Evolutionary conservation across 2,113 vertebrate genomes (phyloP).

Genomic region (Noturus placidus): DNA sequence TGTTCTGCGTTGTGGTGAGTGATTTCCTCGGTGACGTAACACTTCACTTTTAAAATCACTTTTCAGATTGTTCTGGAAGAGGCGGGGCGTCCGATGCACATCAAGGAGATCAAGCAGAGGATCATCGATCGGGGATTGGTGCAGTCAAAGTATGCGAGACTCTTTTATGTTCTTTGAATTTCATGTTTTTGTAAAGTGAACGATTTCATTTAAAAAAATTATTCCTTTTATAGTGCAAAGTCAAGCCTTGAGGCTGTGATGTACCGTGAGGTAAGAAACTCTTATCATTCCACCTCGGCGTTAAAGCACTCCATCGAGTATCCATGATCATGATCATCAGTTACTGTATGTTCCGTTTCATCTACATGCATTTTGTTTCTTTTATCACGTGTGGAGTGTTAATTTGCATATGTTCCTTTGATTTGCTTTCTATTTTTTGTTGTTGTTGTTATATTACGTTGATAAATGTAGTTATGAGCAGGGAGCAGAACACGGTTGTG

Average conservation of each 20-base stretch:
- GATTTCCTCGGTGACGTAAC: not conserved
- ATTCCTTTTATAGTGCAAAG: constrained; percentile 69
- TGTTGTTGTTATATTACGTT: not conserved
- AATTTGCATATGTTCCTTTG: not conserved
- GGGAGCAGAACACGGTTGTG: not conserved
- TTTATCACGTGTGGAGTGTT: not conserved
- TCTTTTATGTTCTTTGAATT: not conserved
- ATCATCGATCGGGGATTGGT: constrained; percentile 78
- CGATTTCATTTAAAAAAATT: not conserved
- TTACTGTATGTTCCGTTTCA: not conserved
- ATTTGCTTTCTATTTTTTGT: not conserved
- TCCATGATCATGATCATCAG: constrained; percentile 1
- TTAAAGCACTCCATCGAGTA: not conserved
- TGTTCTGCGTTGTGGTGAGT: not conserved
- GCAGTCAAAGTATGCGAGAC: constrained; percentile 74
- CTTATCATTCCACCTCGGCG: not conserved
- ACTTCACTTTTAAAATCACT: not conserved
- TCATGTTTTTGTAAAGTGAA: not conserved
- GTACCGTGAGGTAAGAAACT: constrained; percentile 77
- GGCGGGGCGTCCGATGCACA: constrained; percentile 78
- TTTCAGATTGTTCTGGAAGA: constrained; percentile 78
- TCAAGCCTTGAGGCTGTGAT: constrained; percentile 81
- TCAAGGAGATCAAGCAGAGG: constrained; percentile 80
- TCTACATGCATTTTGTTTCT: not conserved
- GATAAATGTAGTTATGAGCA: not conserved